Base-by-base conservation (phyloP, 1,140 invertebrate genomes). In the Camponotus pennsylvanicus region DNA sequence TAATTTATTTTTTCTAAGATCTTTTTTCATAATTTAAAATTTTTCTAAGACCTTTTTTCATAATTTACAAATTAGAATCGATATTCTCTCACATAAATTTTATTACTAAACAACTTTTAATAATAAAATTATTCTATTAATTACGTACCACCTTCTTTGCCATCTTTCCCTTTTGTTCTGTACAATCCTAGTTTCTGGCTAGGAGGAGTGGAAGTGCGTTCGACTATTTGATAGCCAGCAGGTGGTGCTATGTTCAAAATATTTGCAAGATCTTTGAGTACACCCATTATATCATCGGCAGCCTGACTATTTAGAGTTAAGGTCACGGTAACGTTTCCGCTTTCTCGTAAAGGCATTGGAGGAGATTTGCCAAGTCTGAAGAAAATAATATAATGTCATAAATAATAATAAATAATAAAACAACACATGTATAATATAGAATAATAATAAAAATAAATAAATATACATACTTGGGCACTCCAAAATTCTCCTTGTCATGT, bases 271-370 rank as follows among this genome's bases (percentile, higher is more conserved):
- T 98, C 97, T 90, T 98, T 96, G 34, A 99, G 95, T 82, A 99
- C 98, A 67, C 98, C 97, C 87, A 98, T 96, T 89, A 99, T 98
- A 94, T 99, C 98, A 95, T 99, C 98, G 13, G 98, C 98, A 75
- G 98, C 98, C 80, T 97, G 97, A 77, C 98, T 98, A 11, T 98
- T 98, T 45, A 99, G 94, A 7, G 98, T 99, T 85, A 99, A 95
- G 7, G 98, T 99, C 13, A 99, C 98, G 34, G 98, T 98, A 63
- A 99, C 98, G 95, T 99, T 98, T 89, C 97, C 97, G 82, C 96
- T 96, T 91, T 97, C 97, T 93, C 96, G 97, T 91, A 96, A 95
- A 86, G 96, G 96, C 94, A 95, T 95, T 90, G 95, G 95, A 94
- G 94, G 96, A 95, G 96, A 96, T 89, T 95, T 95, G 75, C 92